phyloP scores from a whole-genome alignment of 2,888 invertebrate species.

The Serrognathus titanus region DNA sequence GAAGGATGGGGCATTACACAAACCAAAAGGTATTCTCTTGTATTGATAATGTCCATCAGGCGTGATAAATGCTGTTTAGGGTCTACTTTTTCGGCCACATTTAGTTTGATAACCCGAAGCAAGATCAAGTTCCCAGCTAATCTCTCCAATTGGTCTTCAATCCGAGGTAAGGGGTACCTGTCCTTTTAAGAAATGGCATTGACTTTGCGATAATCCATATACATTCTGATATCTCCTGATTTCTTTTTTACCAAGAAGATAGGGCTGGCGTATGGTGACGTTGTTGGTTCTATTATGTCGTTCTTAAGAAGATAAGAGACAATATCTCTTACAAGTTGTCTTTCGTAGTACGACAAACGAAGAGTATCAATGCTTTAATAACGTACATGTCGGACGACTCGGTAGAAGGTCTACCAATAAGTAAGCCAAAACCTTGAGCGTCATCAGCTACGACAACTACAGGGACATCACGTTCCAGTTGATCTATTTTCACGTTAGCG shows the following conservation, averaged over 20 bases:
- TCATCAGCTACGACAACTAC: not conserved
- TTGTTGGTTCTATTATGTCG: too few species aligned
- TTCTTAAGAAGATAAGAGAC: not conserved
- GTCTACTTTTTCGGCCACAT: too few species aligned
- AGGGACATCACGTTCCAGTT: constrained; percentile 4
- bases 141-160: constrained; percentile 35
- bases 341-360: too few species aligned
- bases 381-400: constrained; percentile 2
- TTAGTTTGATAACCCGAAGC: constrained; percentile 8
- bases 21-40: constrained; percentile 37
- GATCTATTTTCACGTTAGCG: constrained; percentile 3
- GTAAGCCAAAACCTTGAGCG: constrained; percentile 4
- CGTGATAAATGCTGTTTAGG: constrained; percentile 35
- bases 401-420: constrained; percentile 6
- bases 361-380: too few species aligned
- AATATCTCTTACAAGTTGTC: not conserved
- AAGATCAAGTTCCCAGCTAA: constrained; percentile 33
- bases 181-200: constrained; percentile 37
- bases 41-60: constrained; percentile 39
- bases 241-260: constrained; percentile 25
- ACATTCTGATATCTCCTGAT: constrained; percentile 28
- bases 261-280: constrained; percentile 19
- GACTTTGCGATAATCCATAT: constrained; percentile 33
- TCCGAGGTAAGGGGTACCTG: constrained; percentile 35
- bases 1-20: constrained; percentile 30